A percentile compares a stretch with the other conserved stretches of the same genome.
These are phyloP conservation scores for Hemibagrus guttatus DNA, from an alignment of 2,797 vertebrate genomes.

Conservation along the genomic window DNA sequence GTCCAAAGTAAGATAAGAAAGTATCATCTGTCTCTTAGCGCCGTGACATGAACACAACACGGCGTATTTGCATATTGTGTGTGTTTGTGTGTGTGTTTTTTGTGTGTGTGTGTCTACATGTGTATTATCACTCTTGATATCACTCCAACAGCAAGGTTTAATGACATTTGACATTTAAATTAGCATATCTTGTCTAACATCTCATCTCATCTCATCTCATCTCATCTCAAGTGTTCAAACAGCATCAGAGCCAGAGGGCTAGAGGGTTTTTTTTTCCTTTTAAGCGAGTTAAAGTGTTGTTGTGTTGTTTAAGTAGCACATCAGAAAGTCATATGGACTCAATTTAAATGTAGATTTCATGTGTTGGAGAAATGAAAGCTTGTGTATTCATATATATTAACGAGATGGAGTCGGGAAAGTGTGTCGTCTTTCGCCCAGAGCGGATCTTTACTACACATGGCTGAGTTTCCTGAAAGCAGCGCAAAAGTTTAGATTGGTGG, in stretches of 20 bases:
- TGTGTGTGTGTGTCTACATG: neutral
- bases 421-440: neutral
- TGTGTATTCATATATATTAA: neutral
- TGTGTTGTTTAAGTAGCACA: neutral
- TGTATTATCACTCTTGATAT: neutral
- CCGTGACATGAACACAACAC: no score
- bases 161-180: conserved; percentile 15
- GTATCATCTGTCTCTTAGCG: neutral
- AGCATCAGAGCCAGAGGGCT: neutral
- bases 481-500: no score
- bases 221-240: neutral
- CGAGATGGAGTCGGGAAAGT: neutral
- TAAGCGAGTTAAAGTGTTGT: neutral
- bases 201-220: neutral
- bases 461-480: neutral
- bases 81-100: neutral
- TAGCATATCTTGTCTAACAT: neutral
- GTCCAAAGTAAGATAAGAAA: neutral
- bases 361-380: neutral
- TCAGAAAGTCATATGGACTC: neutral
- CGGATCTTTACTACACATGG: neutral
- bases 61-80: neutral
- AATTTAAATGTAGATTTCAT: neutral
- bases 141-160: neutral
- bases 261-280: no score